Evolutionary conservation across 2,888 invertebrate genomes (phyloP).

Genomic region (Limenitis camilla): DNA sequence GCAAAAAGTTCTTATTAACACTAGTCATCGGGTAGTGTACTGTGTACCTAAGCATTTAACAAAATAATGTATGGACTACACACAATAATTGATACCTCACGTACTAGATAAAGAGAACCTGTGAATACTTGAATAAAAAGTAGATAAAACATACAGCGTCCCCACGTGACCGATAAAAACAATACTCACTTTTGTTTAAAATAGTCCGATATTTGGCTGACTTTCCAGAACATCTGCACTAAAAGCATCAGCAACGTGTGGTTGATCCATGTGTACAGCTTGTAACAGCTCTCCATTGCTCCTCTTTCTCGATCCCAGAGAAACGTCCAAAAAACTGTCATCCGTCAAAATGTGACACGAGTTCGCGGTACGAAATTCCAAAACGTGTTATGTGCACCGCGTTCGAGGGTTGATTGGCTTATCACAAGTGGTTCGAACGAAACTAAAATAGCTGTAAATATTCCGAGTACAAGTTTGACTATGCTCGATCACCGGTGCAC

Average conservation of each 20-base stretch:
- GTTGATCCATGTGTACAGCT: constrained; percentile 66
- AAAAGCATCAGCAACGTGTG: constrained; percentile 64
- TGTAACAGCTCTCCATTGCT: constrained; percentile 66
- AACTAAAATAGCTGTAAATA: constrained; percentile 47
- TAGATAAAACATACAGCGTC: too few species aligned
- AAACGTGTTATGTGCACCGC: constrained; percentile 36
- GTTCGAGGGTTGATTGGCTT: constrained; percentile 42
- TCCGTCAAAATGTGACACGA: constrained; percentile 43
- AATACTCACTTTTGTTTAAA: constrained; percentile 62
- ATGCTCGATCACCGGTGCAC: constrained; percentile 54
- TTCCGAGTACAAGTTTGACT: constrained; percentile 43
- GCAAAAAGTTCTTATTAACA: too few species aligned
- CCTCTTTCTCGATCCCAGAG: constrained; percentile 55
- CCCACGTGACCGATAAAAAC: background rate
- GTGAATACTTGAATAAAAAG: too few species aligned
- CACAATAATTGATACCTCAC: too few species aligned
- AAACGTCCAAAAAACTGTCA: constrained; percentile 61
- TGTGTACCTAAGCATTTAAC: too few species aligned
- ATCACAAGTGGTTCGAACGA: constrained; percentile 42
- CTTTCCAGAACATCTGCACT: constrained; percentile 69
- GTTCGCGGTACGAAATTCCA: constrained; percentile 8
- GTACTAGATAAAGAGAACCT: too few species aligned
- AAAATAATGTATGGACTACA: too few species aligned
- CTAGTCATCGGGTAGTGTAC: too few species aligned
- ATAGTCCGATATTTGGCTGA: constrained; percentile 66